These are phyloP conservation scores for Dyspetes luteomarginatus DNA, from an alignment of 2,888 invertebrate species.

Conservation along the genomic window DNA sequence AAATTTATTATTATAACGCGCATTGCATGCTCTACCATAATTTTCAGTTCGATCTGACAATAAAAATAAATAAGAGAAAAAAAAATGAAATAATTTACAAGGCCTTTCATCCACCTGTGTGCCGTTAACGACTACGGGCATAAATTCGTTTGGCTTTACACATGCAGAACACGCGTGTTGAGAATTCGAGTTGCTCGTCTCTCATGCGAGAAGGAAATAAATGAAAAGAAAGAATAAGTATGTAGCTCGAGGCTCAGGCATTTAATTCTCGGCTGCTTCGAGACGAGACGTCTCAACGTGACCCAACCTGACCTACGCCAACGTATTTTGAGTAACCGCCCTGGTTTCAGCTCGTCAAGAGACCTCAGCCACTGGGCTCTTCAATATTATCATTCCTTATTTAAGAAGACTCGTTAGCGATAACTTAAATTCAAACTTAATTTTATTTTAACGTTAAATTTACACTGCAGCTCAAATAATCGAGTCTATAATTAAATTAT, in stretches of 20 bases:
- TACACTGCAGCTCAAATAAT: too few relatives aligned
- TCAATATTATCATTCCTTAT: slow-evolving; percentile 30
- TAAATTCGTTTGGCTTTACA: slow-evolving; percentile 36
- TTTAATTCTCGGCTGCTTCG: not conserved
- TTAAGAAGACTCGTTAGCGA: too few relatives aligned
- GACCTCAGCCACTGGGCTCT: slow-evolving; percentile 1
- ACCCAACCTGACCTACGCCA: slow-evolving; percentile 55
- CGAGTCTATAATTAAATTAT: too few relatives aligned
- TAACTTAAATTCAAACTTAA: too few relatives aligned
- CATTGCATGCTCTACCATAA: too few relatives aligned
- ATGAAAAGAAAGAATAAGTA: slow-evolving; percentile 21
- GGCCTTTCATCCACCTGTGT: not conserved
- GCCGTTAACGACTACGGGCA: slow-evolving; percentile 12
- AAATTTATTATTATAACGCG: too few relatives aligned
- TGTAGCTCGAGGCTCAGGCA: not conserved
- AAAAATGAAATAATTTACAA: not conserved
- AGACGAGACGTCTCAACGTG: slow-evolving; percentile 39
- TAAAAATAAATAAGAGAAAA: not conserved
- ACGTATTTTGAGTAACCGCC: slow-evolving; percentile 54
- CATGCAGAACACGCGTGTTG: slow-evolving; percentile 39
- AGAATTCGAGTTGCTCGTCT: not conserved
- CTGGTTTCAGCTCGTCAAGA: slow-evolving; percentile 16
- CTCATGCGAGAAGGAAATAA: not conserved
- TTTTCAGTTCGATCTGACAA: not conserved
- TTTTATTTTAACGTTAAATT: too few relatives aligned